Evolutionary conservation across 2,113 vertebrate species (phyloP), one percentile per base, ranked within the genome.

Genomic region (Todiramphus saurophagus): DNA sequence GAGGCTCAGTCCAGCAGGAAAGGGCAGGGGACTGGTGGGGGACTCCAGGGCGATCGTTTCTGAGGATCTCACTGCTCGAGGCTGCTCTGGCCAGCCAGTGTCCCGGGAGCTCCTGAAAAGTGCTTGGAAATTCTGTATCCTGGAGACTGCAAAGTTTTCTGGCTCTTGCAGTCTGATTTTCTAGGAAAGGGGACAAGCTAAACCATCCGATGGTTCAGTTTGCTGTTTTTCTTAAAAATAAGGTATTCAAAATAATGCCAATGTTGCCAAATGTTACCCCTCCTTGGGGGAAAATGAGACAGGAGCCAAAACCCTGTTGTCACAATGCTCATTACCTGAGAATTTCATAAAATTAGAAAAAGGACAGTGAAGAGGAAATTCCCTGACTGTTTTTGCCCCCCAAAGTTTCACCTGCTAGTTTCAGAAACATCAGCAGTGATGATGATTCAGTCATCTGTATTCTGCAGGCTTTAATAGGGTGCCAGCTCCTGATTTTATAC

Each of bases 101-200:
- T n/a, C 55, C 75, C 4, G 3, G 0, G 2, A 73, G 60, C 72
- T 87, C 88, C 79, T 23, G 0, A 74, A 79, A 78, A 83, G 10
- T 48, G 13, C 63, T 95, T 94, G 91, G 94, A 96, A 95, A 96
- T 82, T 87, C 43, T 58, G 39, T 86, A 33, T 70, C 67, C 67
- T 92, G 74, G 68, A 96, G 15, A 72, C 85, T 27, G 11, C 66
- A 76, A 95, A 95, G 35, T 96, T 96, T 96, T 94, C 96, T 97
- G 92, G 94, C 97, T 94, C 60, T 63, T 48, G 33, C 30, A 48
- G 55, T 39, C 59, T 87, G 41, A 94, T 96, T 96, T 97, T 96
- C 92, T 94, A 93, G 91, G 94, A 95, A 94, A 94, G 50, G 58
- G 64, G 59, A 94, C 86, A 92, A 93, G n/a, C 37, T 94, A 89